These are phyloP conservation scores for Psittacara wagleri DNA, from an alignment of 2,113 vertebrate genomes.

Conservation along the genomic window DNA sequence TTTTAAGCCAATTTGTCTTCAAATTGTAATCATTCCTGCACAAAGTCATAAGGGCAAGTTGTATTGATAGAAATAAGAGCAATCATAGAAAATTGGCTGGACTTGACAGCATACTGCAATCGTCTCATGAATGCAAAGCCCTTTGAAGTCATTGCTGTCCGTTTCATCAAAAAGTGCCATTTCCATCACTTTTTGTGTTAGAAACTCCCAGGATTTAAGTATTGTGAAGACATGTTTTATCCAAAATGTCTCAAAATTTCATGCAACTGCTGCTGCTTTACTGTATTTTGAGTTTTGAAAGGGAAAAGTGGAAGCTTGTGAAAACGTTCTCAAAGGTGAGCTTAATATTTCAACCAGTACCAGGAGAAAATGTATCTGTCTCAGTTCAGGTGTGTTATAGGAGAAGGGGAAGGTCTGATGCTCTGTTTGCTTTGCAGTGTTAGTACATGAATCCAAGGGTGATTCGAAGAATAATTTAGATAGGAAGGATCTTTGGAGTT, in stretches of 20 bases:
- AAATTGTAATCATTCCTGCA: neutral
- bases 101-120: rapidly evolving
- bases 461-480: neutral
- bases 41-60: neutral
- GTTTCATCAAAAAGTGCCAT: neutral
- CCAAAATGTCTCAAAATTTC: neutral
- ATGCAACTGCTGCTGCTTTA: neutral
- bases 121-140: neutral
- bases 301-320: neutral
- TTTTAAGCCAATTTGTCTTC: neutral
- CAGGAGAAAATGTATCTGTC: neutral
- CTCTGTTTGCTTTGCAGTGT: neutral
- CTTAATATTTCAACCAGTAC: neutral
- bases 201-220: neutral
- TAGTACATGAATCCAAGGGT: neutral
- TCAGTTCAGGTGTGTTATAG: neutral
- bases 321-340: neutral
- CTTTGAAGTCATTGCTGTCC: neutral
- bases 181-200: neutral
- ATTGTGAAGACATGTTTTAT: rapidly evolving
- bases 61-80: neutral
- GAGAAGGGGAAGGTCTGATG: neutral
- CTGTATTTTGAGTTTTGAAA: neutral
- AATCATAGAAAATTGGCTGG: neutral
- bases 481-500: neutral